Evolutionary conservation across 1,140 invertebrate species (phyloP).

Genomic region (Megalonaias nervosa): DNA sequence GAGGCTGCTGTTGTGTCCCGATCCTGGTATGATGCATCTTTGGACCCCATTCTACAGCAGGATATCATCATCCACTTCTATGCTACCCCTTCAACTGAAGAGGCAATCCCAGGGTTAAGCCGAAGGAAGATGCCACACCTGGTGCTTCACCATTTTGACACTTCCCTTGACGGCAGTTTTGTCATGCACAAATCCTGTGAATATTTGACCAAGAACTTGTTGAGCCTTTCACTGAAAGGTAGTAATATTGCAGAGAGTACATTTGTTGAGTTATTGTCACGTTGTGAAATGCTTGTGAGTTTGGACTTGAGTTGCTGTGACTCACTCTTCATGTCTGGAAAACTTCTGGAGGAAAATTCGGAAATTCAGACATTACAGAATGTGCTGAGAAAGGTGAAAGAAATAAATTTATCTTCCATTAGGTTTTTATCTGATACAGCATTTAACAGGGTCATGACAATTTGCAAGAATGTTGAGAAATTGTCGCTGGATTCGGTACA

Average conservation of each 20-base stretch:
- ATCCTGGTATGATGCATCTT: conserved; percentile 66
- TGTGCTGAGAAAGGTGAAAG: conserved; percentile 75
- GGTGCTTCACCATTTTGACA: conserved; percentile 58
- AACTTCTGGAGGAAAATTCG: conserved; percentile 76
- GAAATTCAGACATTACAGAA: conserved; percentile 73
- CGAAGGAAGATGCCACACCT: conserved; percentile 52
- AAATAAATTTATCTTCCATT: conserved; percentile 78
- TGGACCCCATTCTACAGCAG: conserved; percentile 63
- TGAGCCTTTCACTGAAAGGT: conserved; percentile 58
- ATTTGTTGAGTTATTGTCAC: conserved; percentile 56
- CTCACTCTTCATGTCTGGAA: conserved; percentile 82
- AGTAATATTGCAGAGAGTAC: conserved; percentile 58
- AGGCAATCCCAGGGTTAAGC: conserved; percentile 28
- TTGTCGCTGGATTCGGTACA: conserved; percentile 79
- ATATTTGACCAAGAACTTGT: conserved; percentile 50
- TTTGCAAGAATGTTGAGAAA: conserved; percentile 76
- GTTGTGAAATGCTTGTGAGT: conserved; percentile 72
- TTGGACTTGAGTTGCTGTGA: conserved; percentile 78
- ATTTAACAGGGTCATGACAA: conserved; percentile 78
- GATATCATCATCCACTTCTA: conserved; percentile 60
- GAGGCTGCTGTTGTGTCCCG: conserved; percentile 62
- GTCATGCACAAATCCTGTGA: conserved; percentile 53
- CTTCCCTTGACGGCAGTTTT: conserved; percentile 45
- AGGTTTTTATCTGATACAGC: conserved; percentile 81
- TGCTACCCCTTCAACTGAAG: conserved; percentile 12